Evolutionary conservation across 2,113 vertebrate genomes (phyloP).

Genomic region (Raja brachyura): DNA sequence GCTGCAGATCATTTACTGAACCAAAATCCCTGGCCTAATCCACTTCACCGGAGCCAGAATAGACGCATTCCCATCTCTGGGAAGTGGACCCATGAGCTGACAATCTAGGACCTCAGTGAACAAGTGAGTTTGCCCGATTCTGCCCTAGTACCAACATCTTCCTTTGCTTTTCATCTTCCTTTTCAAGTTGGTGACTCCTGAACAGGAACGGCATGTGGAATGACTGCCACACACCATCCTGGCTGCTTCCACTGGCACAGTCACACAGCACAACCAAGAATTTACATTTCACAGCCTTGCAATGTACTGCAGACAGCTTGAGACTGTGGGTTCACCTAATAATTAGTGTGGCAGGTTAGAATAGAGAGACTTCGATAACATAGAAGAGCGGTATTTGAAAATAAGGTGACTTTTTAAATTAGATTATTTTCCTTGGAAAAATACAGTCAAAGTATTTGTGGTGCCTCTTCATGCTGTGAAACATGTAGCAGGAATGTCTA

Average conservation of each 20-base stretch:
- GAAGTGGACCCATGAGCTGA: not conserved
- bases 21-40: not conserved
- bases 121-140: not conserved
- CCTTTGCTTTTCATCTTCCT: not conserved
- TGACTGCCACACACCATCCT: not conserved
- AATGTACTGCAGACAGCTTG: not conserved
- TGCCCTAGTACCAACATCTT: not conserved
- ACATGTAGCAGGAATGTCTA: not conserved
- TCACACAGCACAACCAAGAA: not conserved
- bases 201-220: not conserved
- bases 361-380: not conserved
- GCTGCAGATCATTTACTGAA: not conserved
- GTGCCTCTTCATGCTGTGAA: not conserved
- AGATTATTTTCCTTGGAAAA: not conserved
- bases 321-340: not conserved
- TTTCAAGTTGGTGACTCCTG: not conserved
- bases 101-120: not conserved
- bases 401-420: not conserved
- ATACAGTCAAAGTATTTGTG: not conserved
- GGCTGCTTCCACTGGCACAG: too few relatives aligned
- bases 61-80: not conserved
- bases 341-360: not conserved
- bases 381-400: not conserved
- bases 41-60: not conserved
- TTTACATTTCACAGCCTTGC: not conserved